Percentiles rank a stretch among this genome's conserved stretches.
Conservation (phyloP, 2,113 vertebrate species). For the Rutilus rutilus region DNA sequence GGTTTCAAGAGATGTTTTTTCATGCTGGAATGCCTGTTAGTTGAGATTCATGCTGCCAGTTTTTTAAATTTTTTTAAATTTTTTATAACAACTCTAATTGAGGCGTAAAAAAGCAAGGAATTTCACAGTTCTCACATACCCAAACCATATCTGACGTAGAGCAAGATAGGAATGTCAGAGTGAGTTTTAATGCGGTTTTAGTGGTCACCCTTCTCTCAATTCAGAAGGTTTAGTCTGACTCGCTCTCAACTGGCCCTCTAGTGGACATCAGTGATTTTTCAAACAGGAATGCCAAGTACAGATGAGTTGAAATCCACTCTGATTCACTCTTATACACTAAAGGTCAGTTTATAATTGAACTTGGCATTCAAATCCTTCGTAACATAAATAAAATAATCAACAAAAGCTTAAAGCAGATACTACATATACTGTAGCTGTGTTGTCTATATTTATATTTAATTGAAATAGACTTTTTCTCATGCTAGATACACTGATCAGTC, state of each 20-base stretch:
- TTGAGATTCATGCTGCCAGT: constrained; percentile 35
- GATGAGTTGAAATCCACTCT: not conserved
- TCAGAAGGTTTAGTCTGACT: constrained; percentile 19
- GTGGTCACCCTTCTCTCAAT: constrained; percentile 6
- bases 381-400: not conserved
- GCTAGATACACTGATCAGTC: not conserved
- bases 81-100: not conserved
- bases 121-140: not conserved
- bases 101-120: not conserved
- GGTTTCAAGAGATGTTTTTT: constrained; percentile 51
- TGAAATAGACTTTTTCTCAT: not conserved
- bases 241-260: constrained; percentile 37
- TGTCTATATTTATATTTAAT: not conserved
- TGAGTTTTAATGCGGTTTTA: constrained; percentile 4
- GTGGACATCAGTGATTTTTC: constrained; percentile 42
- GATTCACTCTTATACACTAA: too few species aligned
- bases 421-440: not conserved
- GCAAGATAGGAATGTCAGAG: not conserved
- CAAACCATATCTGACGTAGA: not conserved
- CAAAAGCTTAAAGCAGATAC: not conserved
- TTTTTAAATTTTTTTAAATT: not conserved
- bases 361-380: not conserved
- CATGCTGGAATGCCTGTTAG: constrained; percentile 48
- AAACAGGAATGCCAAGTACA: not conserved
- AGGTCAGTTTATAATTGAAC: not conserved